phyloP scores from a whole-genome alignment of 2,797 vertebrate genomes.

The Platalea minor region DNA sequence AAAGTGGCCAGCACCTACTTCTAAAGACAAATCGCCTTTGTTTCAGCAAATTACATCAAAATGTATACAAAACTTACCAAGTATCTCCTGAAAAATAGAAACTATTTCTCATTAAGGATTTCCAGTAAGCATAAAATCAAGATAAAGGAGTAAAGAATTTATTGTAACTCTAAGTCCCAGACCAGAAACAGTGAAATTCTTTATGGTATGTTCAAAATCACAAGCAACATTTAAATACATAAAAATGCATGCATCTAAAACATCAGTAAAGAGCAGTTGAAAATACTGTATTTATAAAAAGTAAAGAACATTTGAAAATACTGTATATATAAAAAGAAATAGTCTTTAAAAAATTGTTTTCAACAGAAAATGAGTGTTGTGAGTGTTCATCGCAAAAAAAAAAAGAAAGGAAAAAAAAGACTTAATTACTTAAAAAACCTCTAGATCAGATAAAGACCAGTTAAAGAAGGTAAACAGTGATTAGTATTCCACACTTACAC shows the following conservation, averaged over 20 bases:
- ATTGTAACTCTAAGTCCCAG: background rate
- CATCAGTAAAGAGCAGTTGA: background rate
- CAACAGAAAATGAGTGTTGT: background rate
- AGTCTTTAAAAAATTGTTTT: background rate
- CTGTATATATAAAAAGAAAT: background rate
- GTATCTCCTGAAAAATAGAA: slow-evolving; percentile 6
- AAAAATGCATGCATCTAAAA: background rate
- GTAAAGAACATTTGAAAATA: background rate
- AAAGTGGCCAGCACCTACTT: background rate
- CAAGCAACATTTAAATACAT: background rate
- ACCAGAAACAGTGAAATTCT: background rate
- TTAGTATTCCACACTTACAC: background rate
- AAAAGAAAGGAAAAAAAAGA: background rate
- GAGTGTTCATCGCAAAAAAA: background rate
- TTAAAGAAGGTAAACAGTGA: background rate
- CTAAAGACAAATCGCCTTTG: background rate
- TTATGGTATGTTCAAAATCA: background rate
- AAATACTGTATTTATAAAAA: background rate
- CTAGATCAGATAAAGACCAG: background rate
- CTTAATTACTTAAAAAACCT: background rate
- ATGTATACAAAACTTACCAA: background rate
- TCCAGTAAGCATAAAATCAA: background rate
- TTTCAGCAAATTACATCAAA: background rate
- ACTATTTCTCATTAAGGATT: background rate
- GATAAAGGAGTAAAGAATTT: background rate